A percentile compares a stretch with the other conserved stretches of the same genome.
These are phyloP conservation scores for Drosophila kikkawai DNA, from an alignment of 1,140 invertebrate genomes.

Conservation along the genomic window DNA sequence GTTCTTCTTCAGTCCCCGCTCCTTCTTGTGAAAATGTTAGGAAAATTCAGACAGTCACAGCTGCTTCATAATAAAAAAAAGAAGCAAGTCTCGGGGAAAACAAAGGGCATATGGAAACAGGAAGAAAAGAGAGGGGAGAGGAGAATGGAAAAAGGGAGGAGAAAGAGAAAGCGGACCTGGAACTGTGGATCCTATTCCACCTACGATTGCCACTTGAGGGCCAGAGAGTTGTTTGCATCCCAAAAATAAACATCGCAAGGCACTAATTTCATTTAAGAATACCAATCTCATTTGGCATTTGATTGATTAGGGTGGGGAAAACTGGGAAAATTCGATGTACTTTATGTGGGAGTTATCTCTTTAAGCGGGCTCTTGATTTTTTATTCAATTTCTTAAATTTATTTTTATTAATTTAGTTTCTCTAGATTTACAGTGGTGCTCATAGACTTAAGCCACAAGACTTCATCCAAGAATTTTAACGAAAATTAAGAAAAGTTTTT, in stretches of 20 bases:
- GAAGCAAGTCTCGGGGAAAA: constrained; percentile 27
- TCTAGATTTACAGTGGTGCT: too few relatives aligned
- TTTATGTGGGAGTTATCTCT: not conserved
- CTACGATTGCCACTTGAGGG: constrained; percentile 24
- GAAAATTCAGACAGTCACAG: constrained; percentile 44
- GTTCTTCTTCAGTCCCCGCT: constrained; percentile 4
- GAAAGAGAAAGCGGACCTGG: not conserved
- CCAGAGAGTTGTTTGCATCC: constrained; percentile 5
- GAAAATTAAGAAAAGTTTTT: too few relatives aligned
- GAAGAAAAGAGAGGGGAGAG: not conserved
- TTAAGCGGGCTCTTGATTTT: not conserved
- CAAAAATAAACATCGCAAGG: constrained; percentile 6
- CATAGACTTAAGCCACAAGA: too few relatives aligned
- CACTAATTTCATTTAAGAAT: constrained; percentile 15
- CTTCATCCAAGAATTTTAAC: too few relatives aligned
- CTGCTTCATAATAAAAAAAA: constrained; percentile 22
- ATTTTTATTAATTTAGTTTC: too few relatives aligned
- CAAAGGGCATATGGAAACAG: constrained; percentile 8
- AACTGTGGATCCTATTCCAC: constrained; percentile 29
- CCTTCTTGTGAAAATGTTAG: constrained; percentile 40
- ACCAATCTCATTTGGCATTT: constrained; percentile 10
- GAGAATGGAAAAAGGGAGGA: not conserved
- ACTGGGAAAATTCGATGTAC: too few relatives aligned
- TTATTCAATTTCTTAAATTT: not conserved
- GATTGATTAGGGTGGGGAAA: constrained; percentile 2